Base-by-base conservation (phyloP, 2,113 vertebrate genomes). In the Ciconia boyciana region DNA sequence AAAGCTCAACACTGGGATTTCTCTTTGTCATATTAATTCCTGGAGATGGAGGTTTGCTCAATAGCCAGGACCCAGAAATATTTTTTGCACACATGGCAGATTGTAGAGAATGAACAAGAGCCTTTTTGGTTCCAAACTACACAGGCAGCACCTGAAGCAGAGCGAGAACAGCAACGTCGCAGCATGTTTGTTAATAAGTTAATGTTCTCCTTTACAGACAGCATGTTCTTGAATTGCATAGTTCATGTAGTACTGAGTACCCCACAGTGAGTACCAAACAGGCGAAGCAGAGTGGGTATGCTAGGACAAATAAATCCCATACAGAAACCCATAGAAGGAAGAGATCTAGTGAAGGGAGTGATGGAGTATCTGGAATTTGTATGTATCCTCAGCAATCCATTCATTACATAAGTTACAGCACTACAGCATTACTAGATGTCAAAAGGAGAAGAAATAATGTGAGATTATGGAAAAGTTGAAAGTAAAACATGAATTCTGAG, bases 381-480 rank as follows among this genome's bases (percentile, higher is more conserved):
- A 48, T 13, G 3, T 61, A 54, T 51, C 28, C 49, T 84, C 74
- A 91, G 41, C 58, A 94, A 65, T 39, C 31, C 58, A 51, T 71
- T 93, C 24, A 36, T 82, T 61, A 49, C 10, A 0, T 60, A 87
- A 90, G n/a, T 51, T 85, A 65, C n/a, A 94, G 74, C 20, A 51
- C 44, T 68, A 82, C 41, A 78, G 52, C 52, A 22, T n/a, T 84
- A 57, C 62, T 66, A 70, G 49, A 65, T 85, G 75, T 91, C 66
- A 82, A 80, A 85, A 85, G 69, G 20, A 71, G 81, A 97, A 87
- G 57, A 89, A 87, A 96, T 93, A 70, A 83, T 74, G 62, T 70
- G 81, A 91, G 32, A 77, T 80, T 89, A 57, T 43, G 32, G n/a
- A 89, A 89, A 84, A 94, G 22, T 17, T 86, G 81, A 48, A 91